Base-by-base conservation (phyloP, 1,140 invertebrate species). In the Galleria mellonella region DNA sequence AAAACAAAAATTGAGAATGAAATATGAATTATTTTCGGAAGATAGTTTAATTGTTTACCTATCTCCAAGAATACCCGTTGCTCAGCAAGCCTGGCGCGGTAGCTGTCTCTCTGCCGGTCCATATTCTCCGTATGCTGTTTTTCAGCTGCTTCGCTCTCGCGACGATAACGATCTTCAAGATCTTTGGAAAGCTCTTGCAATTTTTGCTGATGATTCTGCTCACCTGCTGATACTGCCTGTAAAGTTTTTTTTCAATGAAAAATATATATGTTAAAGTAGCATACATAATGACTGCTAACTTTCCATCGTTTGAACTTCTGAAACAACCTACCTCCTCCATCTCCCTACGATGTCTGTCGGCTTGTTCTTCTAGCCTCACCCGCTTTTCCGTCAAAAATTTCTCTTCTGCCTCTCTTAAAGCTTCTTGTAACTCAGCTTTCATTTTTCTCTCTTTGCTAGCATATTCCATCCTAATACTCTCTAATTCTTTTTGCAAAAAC, bases 361-460 rank as follows among this genome's bases (percentile, higher is more conserved):
- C 74, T 29, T 88, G 88, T 27, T 87, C 78, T 14, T 33, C 63
- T 51, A 66, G 83, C 58, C 81, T 78, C 71, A 78, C 32, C 84
- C 65, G 87, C 75, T 47, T 88, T 10, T 90, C 87, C 41, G 78
- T 82, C 50, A 89, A 81, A 50, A 89, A 76, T 48, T 84, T 87
- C 15, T 87, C 78, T 51, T 88, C 85, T 1, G 88, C 69, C 27
- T 87, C 86, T 4, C 81, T 86, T n/a, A 89, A 62, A 30, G 89
- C 82, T 0, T 85, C 66, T 15, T 89, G 82, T 53, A 89, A 77
- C 41, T 89, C 86, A 2, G 78, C 71, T 36, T 79, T 67, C 55
- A 88, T 63, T 37, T 65, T 84, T 49, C 81, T 84, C 11, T 88
- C 54, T 54, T 74, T 72, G 38, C 76, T 43, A 39, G 86, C 51